Percentiles rank a stretch among this genome's conserved stretches.
These are phyloP conservation scores for Teleogryllus occipitalis DNA, from an alignment of 1,140 invertebrate species.

Conservation along the genomic window DNA sequence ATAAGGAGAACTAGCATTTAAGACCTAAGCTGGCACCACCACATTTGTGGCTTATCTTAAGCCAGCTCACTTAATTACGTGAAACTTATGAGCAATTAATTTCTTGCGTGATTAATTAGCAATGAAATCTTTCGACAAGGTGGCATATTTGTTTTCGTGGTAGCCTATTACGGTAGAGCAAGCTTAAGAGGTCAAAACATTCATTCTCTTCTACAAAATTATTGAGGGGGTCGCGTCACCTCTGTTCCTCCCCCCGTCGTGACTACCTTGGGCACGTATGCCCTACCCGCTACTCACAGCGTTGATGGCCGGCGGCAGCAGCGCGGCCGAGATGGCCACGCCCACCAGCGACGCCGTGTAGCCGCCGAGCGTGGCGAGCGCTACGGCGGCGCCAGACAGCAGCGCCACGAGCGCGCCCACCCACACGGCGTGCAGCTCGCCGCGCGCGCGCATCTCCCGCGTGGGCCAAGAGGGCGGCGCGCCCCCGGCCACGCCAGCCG, in stretches of 20 bases:
- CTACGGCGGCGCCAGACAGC: conserved; percentile 65
- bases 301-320: conserved; percentile 71
- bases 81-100: too few species aligned
- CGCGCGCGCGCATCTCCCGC: conserved; percentile 55
- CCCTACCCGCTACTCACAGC: conserved; percentile 39
- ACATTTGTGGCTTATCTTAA: too few species aligned
- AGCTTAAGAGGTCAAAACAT: too few species aligned
- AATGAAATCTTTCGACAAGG: too few species aligned
- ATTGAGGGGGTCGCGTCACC: too few species aligned
- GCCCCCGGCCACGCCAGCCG: conserved; percentile 45
- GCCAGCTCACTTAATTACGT: too few species aligned
- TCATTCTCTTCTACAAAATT: too few species aligned
- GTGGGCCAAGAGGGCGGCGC: conserved; percentile 46
- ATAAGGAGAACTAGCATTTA: too few species aligned
- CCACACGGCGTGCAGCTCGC: conserved; percentile 52
- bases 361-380: conserved; percentile 58
- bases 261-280: not conserved
- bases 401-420: conserved; percentile 60
- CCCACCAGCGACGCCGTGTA: conserved; percentile 68
- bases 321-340: conserved; percentile 70
- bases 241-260: not conserved
- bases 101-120: too few species aligned
- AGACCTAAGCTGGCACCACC: too few species aligned
- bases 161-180: too few species aligned
- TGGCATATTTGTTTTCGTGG: too few species aligned